Percentiles rank a stretch among this genome's conserved stretches.
Evolutionary conservation across 2,888 invertebrate genomes (phyloP).

Genomic region (Lucinisca nassula): DNA sequence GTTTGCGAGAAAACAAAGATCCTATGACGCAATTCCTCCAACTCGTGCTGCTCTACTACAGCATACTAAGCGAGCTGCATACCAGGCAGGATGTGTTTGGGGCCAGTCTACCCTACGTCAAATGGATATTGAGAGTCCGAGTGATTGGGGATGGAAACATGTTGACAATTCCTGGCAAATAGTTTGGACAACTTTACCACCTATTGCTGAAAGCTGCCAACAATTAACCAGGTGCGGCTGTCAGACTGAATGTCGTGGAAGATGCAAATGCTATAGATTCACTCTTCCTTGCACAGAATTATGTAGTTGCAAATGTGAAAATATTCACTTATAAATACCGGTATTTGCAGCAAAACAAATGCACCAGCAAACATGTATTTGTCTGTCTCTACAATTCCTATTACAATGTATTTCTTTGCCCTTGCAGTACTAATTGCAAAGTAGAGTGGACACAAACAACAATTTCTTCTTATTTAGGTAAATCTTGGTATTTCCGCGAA

Average conservation of each 20-base stretch:
- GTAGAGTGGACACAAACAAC: too few species aligned
- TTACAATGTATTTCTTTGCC: too few species aligned
- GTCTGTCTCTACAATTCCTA: too few species aligned
- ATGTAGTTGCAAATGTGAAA: slow-evolving; percentile 6
- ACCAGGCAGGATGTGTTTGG: slow-evolving; percentile 60
- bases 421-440: too few species aligned
- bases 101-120: background rate
- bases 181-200: slow-evolving; percentile 30
- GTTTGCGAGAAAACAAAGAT: slow-evolving; percentile 71
- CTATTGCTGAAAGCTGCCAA: slow-evolving; percentile 21
- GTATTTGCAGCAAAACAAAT: too few species aligned
- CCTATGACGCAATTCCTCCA: slow-evolving; percentile 64
- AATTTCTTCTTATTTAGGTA: too few species aligned
- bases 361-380: too few species aligned
- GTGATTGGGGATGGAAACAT: slow-evolving; percentile 30
- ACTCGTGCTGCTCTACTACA: slow-evolving; percentile 56
- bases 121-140: background rate
- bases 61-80: slow-evolving; percentile 65
- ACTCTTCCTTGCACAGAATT: slow-evolving; percentile 21
- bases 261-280: slow-evolving; percentile 38
- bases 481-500: too few species aligned
- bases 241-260: slow-evolving; percentile 23
- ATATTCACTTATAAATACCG: too few species aligned
- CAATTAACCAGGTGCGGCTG: slow-evolving; percentile 43
- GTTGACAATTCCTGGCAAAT: slow-evolving; percentile 18